Percentiles rank a stretch among this genome's conserved stretches.
phyloP scores from a whole-genome alignment of 1,140 invertebrate species.

The Drosophila asahinai region DNA sequence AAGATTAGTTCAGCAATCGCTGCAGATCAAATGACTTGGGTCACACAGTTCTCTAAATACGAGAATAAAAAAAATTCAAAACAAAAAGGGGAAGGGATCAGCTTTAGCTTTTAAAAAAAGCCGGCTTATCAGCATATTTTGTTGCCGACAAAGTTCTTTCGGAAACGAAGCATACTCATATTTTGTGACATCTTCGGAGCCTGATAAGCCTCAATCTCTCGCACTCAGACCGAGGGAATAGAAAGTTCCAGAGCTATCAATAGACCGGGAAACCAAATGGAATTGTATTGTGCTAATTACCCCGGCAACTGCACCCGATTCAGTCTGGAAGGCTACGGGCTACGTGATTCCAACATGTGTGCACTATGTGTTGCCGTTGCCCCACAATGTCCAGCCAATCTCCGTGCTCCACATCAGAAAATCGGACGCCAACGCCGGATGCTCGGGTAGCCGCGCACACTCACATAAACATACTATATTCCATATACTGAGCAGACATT shows the following conservation, averaged over 20 bases:
- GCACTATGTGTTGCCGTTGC: slow-evolving; percentile 42
- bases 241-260: slow-evolving; percentile 66
- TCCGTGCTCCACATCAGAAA: slow-evolving; percentile 65
- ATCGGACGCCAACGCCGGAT: slow-evolving; percentile 65
- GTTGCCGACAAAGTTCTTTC: slow-evolving; percentile 24
- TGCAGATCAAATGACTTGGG: slow-evolving; percentile 47
- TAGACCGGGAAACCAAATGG: slow-evolving; percentile 40
- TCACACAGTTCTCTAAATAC: slow-evolving; percentile 60
- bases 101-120: slow-evolving; percentile 36
- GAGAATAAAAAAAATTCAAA: slow-evolving; percentile 17
- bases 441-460: slow-evolving; percentile 32
- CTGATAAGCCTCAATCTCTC: slow-evolving; percentile 56
- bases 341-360: slow-evolving; percentile 70
- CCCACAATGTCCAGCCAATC: slow-evolving; percentile 66
- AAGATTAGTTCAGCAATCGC: slow-evolving; percentile 18
- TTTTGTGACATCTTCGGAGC: slow-evolving; percentile 40
- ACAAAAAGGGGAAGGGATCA: slow-evolving; percentile 36
- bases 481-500: slow-evolving; percentile 25
- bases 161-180: slow-evolving; percentile 21
- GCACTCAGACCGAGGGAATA: slow-evolving; percentile 21
- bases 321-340: slow-evolving; percentile 46
- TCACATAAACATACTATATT: slow-evolving; percentile 20
- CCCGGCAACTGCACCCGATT: slow-evolving; percentile 32
- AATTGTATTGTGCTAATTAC: slow-evolving; percentile 59
- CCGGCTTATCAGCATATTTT: slow-evolving; percentile 70